These are phyloP conservation scores for Euzetes globulus DNA, from an alignment of 2,888 invertebrate species.

Conservation along the genomic window DNA sequence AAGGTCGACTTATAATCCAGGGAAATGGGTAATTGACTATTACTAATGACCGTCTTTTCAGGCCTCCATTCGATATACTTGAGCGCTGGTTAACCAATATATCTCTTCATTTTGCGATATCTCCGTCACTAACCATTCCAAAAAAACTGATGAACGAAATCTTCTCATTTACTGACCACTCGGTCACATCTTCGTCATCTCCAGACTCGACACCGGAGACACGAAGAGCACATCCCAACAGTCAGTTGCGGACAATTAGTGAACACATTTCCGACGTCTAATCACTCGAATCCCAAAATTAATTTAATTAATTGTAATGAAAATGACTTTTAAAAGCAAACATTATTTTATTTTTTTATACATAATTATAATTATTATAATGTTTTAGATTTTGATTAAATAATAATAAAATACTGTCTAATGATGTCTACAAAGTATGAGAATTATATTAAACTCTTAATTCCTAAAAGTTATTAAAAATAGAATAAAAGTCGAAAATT, in stretches of 20 bases:
- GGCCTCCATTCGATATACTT: slow-evolving; percentile 80
- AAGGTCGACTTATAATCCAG: no score
- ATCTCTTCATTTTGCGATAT: slow-evolving; percentile 62
- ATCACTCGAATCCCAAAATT: not conserved
- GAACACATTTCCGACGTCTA: slow-evolving; percentile 37
- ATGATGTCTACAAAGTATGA: no score
- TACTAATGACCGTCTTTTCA: slow-evolving; percentile 46
- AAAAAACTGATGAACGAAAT: slow-evolving; percentile 66
- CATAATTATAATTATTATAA: not conserved
- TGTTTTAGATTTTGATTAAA: no score
- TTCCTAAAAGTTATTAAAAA: no score
- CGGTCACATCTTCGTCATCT: slow-evolving; percentile 51
- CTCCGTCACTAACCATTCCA: slow-evolving; percentile 54
- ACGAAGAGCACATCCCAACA: slow-evolving; percentile 39
- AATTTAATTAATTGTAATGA: not conserved
- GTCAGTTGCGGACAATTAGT: slow-evolving; percentile 43
- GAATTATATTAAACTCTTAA: no score
- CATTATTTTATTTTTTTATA: not conserved
- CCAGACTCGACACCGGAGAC: slow-evolving; percentile 57
- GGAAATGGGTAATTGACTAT: no score
- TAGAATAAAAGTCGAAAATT: no score
- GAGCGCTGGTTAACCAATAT: slow-evolving; percentile 79
- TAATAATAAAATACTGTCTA: no score
- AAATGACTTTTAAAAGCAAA: not conserved
- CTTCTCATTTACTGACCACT: slow-evolving; percentile 58